A percentile compares a stretch with the other conserved stretches of the same genome.
Evolutionary conservation across 1,140 invertebrate genomes (phyloP).

Genomic region (roundworm (Caenorhabditis elegans)): DNA sequence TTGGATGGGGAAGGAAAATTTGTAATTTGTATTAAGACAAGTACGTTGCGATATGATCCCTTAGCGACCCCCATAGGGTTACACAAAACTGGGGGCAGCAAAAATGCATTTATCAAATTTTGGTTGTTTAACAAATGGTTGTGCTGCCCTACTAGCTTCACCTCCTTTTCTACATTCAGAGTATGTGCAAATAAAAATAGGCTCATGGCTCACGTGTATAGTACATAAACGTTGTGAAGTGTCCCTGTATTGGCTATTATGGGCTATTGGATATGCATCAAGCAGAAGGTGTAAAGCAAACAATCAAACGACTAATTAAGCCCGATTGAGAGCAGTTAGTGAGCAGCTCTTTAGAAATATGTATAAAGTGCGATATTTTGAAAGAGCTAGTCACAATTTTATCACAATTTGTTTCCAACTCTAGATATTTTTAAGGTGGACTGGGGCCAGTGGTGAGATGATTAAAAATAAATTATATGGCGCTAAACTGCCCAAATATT

Average conservation of each 20-base stretch:
- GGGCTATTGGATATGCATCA: conserved; percentile 1
- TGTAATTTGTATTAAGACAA: background rate
- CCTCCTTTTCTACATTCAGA: background rate
- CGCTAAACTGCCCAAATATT: too few relatives aligned
- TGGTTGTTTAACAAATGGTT: conserved; percentile 20
- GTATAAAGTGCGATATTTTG: too few relatives aligned
- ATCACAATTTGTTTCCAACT: too few relatives aligned
- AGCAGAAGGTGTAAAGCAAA: conserved; percentile 23
- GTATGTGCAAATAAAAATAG: background rate
- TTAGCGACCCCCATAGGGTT: background rate
- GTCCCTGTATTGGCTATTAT: background rate
- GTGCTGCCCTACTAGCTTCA: background rate
- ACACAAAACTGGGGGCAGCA: background rate
- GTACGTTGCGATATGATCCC: conserved; percentile 10
- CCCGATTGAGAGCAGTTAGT: background rate
- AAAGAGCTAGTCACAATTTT: background rate
- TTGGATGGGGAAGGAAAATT: background rate
- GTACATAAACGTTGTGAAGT: background rate
- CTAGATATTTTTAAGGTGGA: too few relatives aligned
- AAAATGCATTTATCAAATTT: background rate
- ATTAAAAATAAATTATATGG: too few relatives aligned
- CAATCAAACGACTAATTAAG: background rate
- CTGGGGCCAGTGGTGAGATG: too few relatives aligned
- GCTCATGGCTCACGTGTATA: background rate
- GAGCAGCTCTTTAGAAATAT: too few relatives aligned